Conservation (phyloP, 2,888 invertebrate species). For the Dicycla oo region DNA sequence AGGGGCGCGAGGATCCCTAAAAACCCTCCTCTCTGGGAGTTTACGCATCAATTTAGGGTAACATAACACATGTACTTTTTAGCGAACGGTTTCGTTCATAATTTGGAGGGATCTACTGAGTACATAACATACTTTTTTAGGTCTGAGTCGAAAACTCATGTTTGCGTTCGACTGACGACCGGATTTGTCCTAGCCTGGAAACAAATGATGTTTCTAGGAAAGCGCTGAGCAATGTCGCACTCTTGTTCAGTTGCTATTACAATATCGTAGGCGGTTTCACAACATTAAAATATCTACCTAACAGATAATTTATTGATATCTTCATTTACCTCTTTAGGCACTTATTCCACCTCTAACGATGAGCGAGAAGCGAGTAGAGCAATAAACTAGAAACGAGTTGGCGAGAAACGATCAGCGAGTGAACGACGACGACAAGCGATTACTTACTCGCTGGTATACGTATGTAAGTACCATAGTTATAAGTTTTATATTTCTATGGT, state of each 20-base stretch:
- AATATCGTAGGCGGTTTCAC: background rate
- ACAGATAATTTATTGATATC: background rate
- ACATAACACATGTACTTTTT: conserved; percentile 56
- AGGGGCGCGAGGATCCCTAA: conserved; percentile 37
- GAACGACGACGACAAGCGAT: no score
- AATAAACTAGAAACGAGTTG: no score
- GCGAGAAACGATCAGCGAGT: no score
- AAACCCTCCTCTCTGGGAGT: conserved; percentile 43
- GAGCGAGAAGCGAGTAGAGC: no score
- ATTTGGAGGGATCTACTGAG: conserved; percentile 41
- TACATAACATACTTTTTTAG: conserved; percentile 18
- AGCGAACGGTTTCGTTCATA: conserved; percentile 43
- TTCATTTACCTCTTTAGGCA: no score
- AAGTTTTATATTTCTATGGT: no score
- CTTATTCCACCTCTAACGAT: no score
- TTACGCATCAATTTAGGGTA: conserved; percentile 54
- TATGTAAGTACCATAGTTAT: no score
- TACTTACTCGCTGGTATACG: no score
- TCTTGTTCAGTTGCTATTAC: conserved; percentile 4
- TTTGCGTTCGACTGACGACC: background rate
- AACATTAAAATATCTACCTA: background rate
- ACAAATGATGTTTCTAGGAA: no score
- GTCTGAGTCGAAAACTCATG: background rate
- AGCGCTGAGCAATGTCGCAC: background rate
- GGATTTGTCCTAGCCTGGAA: no score